Base-by-base conservation (phyloP, 2,888 invertebrate species). In the Kuschelorhynchus macadamiae region DNA sequence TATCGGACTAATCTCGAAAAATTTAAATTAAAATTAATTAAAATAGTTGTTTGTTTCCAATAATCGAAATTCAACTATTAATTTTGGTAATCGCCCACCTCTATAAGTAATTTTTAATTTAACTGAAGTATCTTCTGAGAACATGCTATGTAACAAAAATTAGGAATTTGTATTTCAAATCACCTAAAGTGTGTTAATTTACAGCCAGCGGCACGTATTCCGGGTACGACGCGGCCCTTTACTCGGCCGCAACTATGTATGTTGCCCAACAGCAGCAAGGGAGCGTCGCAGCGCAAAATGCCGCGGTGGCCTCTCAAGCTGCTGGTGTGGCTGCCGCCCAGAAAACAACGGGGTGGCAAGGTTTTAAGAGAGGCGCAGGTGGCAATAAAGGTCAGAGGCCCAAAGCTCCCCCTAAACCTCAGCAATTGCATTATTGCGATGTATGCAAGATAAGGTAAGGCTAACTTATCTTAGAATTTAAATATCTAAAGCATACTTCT, bases 401-500 rank as follows among this genome's bases (percentile, higher is more conserved):
- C 70, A 93, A 93, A 85, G 92, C 91, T 21, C 93, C 95, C 62
- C 95, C 95, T 14, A 94, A 95, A 79, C 94, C 95, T 25, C 95
- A 96, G 82, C 95, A 96, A 81, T 86, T 98, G 72, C 97, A 97
- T 85, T 99, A 98, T 85, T 99, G 98, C 83, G 98, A 99, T 84
- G 96, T 98, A 11, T 99, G 99, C 85, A 98, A 98, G 85, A 98
- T 98, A 80, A 97, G 97, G 80, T 98, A 75, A 72, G 61, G 20
- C 1, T 46, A n/a, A n/a, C n/a, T n/a, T n/a, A n/a, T n/a, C 18
- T 4, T 7, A 30, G 30, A 17, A 33, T 36, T n/a, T n/a, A 12
- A 33, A 32, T 46, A 33, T 2, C 14, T 33, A 2, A n/a, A 36
- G 11, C 30, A 30, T n/a, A n/a, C n/a, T n/a, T n/a, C n/a, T n/a